phyloP scores from a whole-genome alignment of 2,113 vertebrate species.

The Halcyon malimbica region DNA sequence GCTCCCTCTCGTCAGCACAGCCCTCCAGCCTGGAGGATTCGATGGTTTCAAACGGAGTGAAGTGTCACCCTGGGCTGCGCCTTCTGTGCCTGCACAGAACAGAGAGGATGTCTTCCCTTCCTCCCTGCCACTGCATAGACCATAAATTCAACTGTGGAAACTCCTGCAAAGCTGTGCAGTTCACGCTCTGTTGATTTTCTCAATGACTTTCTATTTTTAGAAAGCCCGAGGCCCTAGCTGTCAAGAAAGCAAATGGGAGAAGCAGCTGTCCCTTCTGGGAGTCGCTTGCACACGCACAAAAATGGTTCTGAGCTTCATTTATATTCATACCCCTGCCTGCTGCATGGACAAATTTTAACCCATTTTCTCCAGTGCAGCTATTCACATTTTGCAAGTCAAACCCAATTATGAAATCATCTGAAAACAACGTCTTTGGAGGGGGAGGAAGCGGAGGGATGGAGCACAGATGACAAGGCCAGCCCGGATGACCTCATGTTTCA shows the following conservation, averaged over 20 bases:
- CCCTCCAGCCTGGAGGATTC: not conserved
- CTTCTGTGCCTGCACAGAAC: not conserved
- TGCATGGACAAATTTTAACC: slow-evolving; percentile 26
- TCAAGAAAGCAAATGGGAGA: slow-evolving; percentile 65
- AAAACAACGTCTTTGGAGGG: not conserved
- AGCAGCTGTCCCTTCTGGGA: slow-evolving; percentile 63
- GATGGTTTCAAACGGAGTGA: accelerated
- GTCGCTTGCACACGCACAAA: slow-evolving; percentile 28
- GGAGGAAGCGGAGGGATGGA: not conserved
- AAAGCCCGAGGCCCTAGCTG: slow-evolving; percentile 46
- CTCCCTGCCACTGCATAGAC: not conserved
- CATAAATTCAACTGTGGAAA: slow-evolving; percentile 4
- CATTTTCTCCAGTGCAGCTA: not conserved
- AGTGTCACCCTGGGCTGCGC: not conserved
- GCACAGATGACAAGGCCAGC: not conserved
- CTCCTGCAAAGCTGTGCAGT: slow-evolving; percentile 51
- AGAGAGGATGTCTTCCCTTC: not conserved
- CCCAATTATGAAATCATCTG: not conserved
- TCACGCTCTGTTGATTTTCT: slow-evolving; percentile 72
- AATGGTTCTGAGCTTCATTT: not conserved
- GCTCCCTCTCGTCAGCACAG: accelerated
- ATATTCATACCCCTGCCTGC: slow-evolving; percentile 37
- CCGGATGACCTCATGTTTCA: not conserved
- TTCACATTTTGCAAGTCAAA: not conserved
- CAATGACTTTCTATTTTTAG: slow-evolving; percentile 75